These are phyloP conservation scores for Parotia lawesii DNA, from an alignment of 2,113 vertebrate genomes.

Conservation along the genomic window DNA sequence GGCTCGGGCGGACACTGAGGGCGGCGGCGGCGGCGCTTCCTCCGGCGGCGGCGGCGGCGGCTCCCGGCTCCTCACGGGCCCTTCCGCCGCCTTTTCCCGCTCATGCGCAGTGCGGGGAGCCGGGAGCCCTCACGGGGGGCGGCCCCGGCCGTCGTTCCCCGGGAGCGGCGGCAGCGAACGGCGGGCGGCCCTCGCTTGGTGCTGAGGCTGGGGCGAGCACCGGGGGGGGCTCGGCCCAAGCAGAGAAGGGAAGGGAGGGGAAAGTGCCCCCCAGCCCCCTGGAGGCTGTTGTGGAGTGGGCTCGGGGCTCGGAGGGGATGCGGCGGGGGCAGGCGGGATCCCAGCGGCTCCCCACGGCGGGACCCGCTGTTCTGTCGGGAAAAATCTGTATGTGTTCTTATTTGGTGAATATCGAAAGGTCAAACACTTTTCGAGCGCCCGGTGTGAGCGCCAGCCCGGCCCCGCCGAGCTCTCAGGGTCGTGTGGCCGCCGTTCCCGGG, in stretches of 20 bases:
- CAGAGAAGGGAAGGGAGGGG: neutral
- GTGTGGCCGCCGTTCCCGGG: neutral
- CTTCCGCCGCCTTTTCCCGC: constrained; percentile 71
- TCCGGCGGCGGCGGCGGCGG: constrained; percentile 58
- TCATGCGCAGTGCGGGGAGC: constrained; percentile 79
- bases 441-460: neutral
- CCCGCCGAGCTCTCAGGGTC: neutral
- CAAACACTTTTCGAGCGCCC: neutral
- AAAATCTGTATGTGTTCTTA: accelerated
- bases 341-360: no score
- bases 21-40: neutral
- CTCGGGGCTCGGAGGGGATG: neutral
- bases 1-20: constrained; percentile 50
- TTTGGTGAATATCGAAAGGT: accelerated
- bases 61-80: constrained; percentile 69
- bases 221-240: neutral
- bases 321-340: no score
- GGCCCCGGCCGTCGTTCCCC: neutral
- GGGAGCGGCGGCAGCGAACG: neutral
- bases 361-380: neutral
- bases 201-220: neutral
- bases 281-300: neutral
- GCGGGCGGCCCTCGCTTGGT: neutral
- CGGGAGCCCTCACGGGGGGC: neutral
- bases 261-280: accelerated